phyloP scores from a whole-genome alignment of 2,113 vertebrate genomes.

The Lycaon pictus region DNA sequence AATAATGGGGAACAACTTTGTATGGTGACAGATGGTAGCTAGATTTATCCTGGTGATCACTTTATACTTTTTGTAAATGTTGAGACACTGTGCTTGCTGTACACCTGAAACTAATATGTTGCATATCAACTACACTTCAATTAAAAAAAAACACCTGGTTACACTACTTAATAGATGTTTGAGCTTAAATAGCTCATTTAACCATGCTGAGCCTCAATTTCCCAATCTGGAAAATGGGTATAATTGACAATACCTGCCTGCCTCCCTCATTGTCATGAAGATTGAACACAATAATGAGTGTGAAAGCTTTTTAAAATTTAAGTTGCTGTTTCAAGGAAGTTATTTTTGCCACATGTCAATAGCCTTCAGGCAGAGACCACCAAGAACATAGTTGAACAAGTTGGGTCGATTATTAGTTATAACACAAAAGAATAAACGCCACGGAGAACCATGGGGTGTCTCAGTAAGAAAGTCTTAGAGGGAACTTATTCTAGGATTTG shows the following conservation, averaged over 20 bases:
- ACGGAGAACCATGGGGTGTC: not conserved
- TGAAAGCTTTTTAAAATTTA: not conserved
- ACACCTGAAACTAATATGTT: too few relatives aligned
- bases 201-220: not conserved
- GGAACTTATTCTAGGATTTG: not conserved
- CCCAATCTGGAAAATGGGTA: slow-evolving; percentile 31
- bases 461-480: not conserved
- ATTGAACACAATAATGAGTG: not conserved
- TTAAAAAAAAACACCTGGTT: not conserved
- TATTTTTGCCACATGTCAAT: slow-evolving; percentile 18
- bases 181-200: not conserved
- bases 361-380: not conserved
- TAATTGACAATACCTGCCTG: not conserved
- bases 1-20: not conserved
- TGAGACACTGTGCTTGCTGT: too few relatives aligned
- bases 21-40: not conserved
- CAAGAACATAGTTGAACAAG: not conserved
- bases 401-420: not conserved
- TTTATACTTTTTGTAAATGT: too few relatives aligned
- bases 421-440: not conserved
- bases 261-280: not conserved
- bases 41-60: not conserved
- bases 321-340: not conserved
- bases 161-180: not conserved
- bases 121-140: too few relatives aligned